phyloP scores from a whole-genome alignment of 1,140 invertebrate genomes.

The Tetranychus urticae region DNA sequence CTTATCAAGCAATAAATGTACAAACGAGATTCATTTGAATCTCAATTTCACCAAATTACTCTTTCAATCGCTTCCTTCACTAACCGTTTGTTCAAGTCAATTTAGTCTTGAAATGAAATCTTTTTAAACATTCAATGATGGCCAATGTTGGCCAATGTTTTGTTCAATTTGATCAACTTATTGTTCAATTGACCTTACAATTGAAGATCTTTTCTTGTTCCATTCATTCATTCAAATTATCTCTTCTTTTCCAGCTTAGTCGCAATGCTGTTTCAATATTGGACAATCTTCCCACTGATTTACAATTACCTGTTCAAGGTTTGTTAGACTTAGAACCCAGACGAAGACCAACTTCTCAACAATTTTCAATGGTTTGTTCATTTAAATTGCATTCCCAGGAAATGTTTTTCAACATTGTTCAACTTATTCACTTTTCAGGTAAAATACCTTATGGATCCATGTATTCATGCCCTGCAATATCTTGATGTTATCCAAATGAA shows the following conservation, averaged over 20 bases:
- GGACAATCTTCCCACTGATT: slow-evolving; percentile 41
- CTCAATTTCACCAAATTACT: no score
- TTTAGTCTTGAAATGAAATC: no score
- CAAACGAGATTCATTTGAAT: no score
- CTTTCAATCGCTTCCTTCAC: no score
- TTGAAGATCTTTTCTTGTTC: neutral
- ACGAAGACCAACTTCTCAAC: slow-evolving; percentile 57
- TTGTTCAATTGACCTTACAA: neutral
- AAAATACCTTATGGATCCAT: slow-evolving; percentile 44
- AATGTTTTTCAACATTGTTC: neutral
- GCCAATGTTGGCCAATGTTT: neutral
- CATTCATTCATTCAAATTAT: no score
- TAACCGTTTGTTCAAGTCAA: no score
- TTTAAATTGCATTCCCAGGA: neutral
- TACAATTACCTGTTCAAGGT: slow-evolving; percentile 64
- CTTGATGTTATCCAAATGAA: slow-evolving; percentile 80
- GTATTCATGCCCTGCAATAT: slow-evolving; percentile 66
- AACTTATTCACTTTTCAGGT: slow-evolving; percentile 20
- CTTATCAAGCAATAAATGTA: no score
- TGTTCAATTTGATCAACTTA: neutral
- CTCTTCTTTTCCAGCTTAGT: slow-evolving; percentile 29
- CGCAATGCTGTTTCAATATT: slow-evolving; percentile 48
- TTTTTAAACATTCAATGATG: neutral
- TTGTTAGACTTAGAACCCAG: slow-evolving; percentile 53
- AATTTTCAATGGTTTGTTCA: slow-evolving; percentile 51